These are phyloP conservation scores for Periplaneta americana DNA, from an alignment of 1,140 invertebrate species.

Conservation along the genomic window DNA sequence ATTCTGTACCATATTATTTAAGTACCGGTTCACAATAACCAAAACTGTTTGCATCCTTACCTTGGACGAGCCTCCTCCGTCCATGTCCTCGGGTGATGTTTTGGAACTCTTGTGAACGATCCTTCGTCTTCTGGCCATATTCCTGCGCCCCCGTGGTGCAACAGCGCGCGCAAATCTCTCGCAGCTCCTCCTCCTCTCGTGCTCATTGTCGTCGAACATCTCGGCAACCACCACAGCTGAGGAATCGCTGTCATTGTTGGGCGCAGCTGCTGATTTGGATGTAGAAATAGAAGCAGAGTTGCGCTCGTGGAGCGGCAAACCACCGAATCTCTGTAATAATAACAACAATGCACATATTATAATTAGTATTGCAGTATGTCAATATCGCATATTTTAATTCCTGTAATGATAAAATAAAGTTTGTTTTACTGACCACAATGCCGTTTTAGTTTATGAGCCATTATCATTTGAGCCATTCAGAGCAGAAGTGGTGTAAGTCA, in stretches of 20 bases:
- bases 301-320: constrained; percentile 36
- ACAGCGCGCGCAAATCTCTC: constrained; percentile 50
- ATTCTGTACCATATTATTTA: not conserved
- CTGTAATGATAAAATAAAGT: too few relatives aligned
- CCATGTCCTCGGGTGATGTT: not conserved
- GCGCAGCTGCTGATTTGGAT: not conserved
- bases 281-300: constrained; percentile 24
- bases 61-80: constrained; percentile 12
- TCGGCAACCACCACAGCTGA: constrained; percentile 40
- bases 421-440: too few relatives aligned
- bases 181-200: constrained; percentile 43
- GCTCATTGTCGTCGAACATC: constrained; percentile 38
- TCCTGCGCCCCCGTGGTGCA: constrained; percentile 40
- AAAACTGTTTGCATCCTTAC: too few relatives aligned
- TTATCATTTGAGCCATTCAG: too few relatives aligned
- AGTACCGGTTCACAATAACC: not conserved
- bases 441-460: too few relatives aligned
- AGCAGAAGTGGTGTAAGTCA: too few relatives aligned
- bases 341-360: too few relatives aligned
- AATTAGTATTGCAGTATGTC: not conserved
- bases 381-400: too few relatives aligned
- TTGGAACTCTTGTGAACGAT: constrained; percentile 15
- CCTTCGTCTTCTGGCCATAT: constrained; percentile 29
- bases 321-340: not conserved
- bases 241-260: constrained; percentile 7